These are phyloP conservation scores for Drosophila koepferae DNA, from an alignment of 2,888 invertebrate species.

Conservation along the genomic window DNA sequence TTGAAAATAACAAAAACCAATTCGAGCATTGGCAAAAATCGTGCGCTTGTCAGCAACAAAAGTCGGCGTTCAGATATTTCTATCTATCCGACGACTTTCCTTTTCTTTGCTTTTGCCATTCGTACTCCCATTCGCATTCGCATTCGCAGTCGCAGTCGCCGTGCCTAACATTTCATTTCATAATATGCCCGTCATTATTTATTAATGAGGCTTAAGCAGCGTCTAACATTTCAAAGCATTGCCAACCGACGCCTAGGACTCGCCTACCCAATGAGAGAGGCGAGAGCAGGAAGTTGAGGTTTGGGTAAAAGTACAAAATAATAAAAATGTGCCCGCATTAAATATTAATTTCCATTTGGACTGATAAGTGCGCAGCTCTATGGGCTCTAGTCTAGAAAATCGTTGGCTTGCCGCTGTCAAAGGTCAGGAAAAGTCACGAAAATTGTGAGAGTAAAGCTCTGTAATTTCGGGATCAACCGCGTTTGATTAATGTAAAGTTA, in stretches of 20 bases:
- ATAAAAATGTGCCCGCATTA: constrained; percentile 73
- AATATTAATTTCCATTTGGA: constrained; percentile 80
- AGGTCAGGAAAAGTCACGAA: constrained; percentile 8
- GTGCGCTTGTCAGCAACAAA: constrained; percentile 25
- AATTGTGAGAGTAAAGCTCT: background rate
- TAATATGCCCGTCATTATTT: constrained; percentile 72
- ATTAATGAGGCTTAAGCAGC: constrained; percentile 81
- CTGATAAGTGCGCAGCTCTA: constrained; percentile 65
- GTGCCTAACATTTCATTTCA: constrained; percentile 25
- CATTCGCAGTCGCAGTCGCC: background rate
- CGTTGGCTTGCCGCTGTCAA: constrained; percentile 8
- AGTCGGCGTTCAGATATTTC: constrained; percentile 22
- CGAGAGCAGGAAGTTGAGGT: background rate
- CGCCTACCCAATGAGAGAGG: background rate
- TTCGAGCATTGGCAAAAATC: constrained; percentile 24
- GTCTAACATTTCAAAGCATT: constrained; percentile 75
- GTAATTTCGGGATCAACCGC: background rate
- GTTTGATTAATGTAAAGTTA: constrained; percentile 3
- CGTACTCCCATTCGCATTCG: background rate
- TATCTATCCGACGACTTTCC: background rate
- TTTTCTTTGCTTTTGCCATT: background rate
- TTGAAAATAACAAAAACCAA: constrained; percentile 34
- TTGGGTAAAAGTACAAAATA: constrained; percentile 30
- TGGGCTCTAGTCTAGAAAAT: constrained; percentile 4
- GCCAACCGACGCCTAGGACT: constrained; percentile 24